phyloP scores from a whole-genome alignment of 2,113 vertebrate species.

The Aphyosemion australe region DNA sequence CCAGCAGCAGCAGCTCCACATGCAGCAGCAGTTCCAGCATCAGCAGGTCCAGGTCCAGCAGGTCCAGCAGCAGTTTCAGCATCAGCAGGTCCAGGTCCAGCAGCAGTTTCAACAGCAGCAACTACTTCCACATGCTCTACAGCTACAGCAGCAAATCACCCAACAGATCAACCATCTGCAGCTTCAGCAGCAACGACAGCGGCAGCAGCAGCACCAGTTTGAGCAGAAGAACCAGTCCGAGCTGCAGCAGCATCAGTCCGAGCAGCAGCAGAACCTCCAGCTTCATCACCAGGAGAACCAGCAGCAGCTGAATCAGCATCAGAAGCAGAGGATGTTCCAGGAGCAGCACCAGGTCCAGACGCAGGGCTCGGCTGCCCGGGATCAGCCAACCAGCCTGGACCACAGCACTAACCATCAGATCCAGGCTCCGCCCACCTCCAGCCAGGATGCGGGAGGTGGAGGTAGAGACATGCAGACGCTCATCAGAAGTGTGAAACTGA shows the following conservation, averaged over 20 bases:
- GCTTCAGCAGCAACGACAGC: constrained; percentile 10
- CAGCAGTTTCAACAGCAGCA: background rate
- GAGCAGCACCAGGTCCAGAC: constrained; percentile 78
- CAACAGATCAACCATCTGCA: constrained; percentile 59
- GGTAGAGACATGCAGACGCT: constrained; percentile 70
- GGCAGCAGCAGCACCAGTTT: constrained; percentile 4
- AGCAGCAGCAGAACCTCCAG: constrained; percentile 14
- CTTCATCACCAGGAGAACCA: constrained; percentile 3
- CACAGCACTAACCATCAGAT: constrained; percentile 52
- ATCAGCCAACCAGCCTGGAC: constrained; percentile 6
- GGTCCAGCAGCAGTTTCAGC: constrained; percentile 11
- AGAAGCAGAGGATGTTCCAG: constrained; percentile 29
- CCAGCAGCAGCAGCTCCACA: background rate
- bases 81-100: constrained; percentile 1
- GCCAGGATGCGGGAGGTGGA: constrained; percentile 4
- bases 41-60: constrained; percentile 43
- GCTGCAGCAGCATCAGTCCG: constrained; percentile 13
- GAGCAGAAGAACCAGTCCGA: constrained; percentile 19
- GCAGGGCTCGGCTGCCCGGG: constrained; percentile 62
- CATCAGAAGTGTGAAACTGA: constrained; percentile 76
- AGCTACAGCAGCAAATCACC: constrained; percentile 65
- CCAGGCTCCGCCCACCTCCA: constrained; percentile 10
- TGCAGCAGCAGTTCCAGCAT: constrained; percentile 1
- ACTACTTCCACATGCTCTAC: constrained; percentile 55
- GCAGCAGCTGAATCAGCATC: constrained; percentile 32